Evolutionary conservation across 2,888 invertebrate genomes (phyloP).

Genomic region (Atherix ibis): DNA sequence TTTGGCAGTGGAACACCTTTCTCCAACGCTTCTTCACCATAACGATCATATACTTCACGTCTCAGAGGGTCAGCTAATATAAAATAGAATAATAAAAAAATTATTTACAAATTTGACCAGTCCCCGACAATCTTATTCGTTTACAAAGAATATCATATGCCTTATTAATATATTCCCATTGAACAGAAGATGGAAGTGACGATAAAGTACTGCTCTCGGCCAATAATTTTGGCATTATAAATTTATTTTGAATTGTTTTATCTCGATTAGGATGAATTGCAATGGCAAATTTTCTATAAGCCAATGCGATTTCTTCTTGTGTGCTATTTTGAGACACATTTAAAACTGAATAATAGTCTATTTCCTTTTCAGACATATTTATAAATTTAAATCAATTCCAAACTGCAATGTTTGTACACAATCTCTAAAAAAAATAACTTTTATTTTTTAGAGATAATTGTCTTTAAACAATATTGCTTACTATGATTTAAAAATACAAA

Average conservation of each 20-base stretch:
- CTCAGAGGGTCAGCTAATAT: conserved; percentile 38
- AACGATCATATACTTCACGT: conserved; percentile 72
- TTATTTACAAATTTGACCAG: too few relatives aligned
- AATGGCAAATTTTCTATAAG: conserved; percentile 40
- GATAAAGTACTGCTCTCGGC: conserved; percentile 18
- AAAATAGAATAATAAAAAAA: too few relatives aligned
- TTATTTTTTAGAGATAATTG: too few relatives aligned
- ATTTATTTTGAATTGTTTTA: conserved; percentile 36
- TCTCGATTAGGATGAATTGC: conserved; percentile 35
- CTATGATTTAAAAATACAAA: too few relatives aligned
- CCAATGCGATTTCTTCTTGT: conserved; percentile 54
- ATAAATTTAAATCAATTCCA: too few relatives aligned
- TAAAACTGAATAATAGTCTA: conserved; percentile 66
- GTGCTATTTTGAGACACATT: conserved; percentile 47
- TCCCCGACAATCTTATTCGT: background rate
- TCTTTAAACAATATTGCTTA: too few relatives aligned
- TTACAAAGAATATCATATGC: conserved; percentile 58
- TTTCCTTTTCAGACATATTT: conserved; percentile 14
- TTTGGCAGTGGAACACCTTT: conserved; percentile 57
- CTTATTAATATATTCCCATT: conserved; percentile 42
- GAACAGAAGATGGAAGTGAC: conserved; percentile 16
- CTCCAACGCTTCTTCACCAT: conserved; percentile 76
- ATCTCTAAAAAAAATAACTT: too few relatives aligned
- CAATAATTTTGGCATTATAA: conserved; percentile 28
- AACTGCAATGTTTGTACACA: too few relatives aligned